These are phyloP conservation scores for Nasua narica DNA, from an alignment of 2,797 vertebrate genomes.

Conservation along the genomic window DNA sequence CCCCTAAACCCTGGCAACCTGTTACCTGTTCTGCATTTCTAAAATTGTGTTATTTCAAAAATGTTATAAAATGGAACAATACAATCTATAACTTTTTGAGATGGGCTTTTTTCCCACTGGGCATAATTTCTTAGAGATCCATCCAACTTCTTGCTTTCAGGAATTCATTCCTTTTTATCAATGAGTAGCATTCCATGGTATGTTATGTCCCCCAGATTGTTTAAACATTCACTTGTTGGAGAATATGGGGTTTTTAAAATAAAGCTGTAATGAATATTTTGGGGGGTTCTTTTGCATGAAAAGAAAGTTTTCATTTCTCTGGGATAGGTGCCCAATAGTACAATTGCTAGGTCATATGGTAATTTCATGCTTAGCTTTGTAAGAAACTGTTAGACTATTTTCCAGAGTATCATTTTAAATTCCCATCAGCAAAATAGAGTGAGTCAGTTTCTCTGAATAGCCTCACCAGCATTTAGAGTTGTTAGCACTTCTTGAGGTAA, in stretches of 20 bases:
- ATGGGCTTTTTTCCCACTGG: neutral
- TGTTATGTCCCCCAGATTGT: neutral
- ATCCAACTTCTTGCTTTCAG: neutral
- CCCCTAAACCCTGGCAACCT: neutral
- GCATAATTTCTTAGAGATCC: neutral
- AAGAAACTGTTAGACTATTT: neutral
- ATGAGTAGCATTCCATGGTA: neutral
- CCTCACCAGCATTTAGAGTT: neutral
- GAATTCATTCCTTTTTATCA: neutral
- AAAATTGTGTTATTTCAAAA: neutral
- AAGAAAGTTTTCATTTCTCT: neutral
- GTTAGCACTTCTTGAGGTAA: neutral
- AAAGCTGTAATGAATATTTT: neutral
- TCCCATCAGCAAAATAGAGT: neutral
- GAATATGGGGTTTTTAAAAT: neutral
- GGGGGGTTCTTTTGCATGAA: neutral
- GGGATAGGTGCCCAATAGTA: neutral
- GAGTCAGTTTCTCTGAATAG: neutral
- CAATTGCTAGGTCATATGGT: neutral
- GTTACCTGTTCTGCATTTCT: neutral
- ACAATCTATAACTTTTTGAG: neutral
- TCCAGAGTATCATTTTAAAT: slow-evolving; percentile 12
- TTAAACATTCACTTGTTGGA: neutral
- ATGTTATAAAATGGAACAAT: neutral
- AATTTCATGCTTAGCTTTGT: slow-evolving; percentile 6